These are phyloP conservation scores for Anabas testudineus DNA, from an alignment of 2,797 vertebrate species.

Conservation along the genomic window DNA sequence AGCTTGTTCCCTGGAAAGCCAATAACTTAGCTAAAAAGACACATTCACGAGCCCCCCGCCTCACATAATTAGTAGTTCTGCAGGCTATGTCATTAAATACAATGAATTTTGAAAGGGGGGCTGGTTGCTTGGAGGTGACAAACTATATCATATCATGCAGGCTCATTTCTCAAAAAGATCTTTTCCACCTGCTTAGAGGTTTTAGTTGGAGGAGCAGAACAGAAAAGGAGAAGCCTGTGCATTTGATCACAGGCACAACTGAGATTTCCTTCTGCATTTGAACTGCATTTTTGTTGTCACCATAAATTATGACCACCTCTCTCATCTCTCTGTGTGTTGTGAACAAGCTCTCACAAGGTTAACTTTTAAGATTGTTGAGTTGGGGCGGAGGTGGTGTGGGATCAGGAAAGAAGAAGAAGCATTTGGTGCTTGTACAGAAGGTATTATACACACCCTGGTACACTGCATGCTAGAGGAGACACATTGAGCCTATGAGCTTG, in stretches of 20 bases:
- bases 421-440: constrained; percentile 68
- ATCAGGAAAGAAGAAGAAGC: constrained; percentile 46
- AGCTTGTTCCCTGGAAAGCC: too few species aligned
- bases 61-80: neutral
- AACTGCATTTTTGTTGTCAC: neutral
- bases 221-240: constrained; percentile 3
- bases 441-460: constrained; percentile 75
- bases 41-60: too few species aligned
- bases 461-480: constrained; percentile 75
- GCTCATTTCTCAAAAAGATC: constrained; percentile 64
- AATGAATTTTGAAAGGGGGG: constrained; percentile 51
- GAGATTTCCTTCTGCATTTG: neutral
- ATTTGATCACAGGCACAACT: neutral
- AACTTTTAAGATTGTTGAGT: constrained; percentile 46
- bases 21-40: too few species aligned
- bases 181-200: constrained; percentile 58
- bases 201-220: constrained; percentile 32
- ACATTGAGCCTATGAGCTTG: constrained; percentile 72
- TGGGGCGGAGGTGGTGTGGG: constrained; percentile 54
- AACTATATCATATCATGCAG: constrained; percentile 61
- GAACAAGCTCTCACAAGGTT: constrained; percentile 17
- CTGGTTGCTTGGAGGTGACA: constrained; percentile 34
- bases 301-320: neutral
- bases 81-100: constrained; percentile 69
- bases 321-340: neutral